These are phyloP conservation scores for Etia nguti DNA, from an alignment of 2,113 vertebrate genomes.

Conservation along the genomic window DNA sequence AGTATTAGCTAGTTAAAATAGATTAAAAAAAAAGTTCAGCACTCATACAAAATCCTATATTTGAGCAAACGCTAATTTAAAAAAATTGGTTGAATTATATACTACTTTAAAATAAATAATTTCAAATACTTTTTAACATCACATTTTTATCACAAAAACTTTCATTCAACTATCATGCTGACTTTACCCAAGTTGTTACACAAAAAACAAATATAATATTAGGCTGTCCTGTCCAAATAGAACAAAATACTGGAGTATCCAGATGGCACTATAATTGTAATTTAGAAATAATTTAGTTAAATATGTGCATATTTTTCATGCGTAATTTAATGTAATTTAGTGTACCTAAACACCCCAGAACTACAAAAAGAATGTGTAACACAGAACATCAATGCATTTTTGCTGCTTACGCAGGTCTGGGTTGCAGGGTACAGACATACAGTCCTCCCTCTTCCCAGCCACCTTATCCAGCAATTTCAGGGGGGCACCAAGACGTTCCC, in stretches of 20 bases:
- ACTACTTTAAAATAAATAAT: background rate
- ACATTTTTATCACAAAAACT: background rate
- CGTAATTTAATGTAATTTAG: background rate
- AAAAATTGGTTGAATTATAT: background rate
- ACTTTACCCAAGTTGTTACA: background rate
- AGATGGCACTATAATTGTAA: background rate
- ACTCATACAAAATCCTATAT: background rate
- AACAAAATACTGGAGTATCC: background rate
- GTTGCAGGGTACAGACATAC: background rate
- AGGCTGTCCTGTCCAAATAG: background rate
- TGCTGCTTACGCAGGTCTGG: background rate
- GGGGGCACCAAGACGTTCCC: background rate
- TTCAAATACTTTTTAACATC: background rate
- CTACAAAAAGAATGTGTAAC: background rate
- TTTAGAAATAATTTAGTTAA: background rate
- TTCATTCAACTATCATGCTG: background rate
- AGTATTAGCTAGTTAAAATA: background rate
- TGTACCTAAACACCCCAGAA: background rate
- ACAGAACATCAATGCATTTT: fast-evolving
- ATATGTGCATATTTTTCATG: background rate
- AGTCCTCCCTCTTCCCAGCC: background rate
- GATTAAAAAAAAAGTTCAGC: background rate
- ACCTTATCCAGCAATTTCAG: background rate
- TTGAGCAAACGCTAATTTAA: background rate
- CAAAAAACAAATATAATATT: background rate